phyloP scores from a whole-genome alignment of 2,888 invertebrate genomes.

The Rotaria macrura region DNA sequence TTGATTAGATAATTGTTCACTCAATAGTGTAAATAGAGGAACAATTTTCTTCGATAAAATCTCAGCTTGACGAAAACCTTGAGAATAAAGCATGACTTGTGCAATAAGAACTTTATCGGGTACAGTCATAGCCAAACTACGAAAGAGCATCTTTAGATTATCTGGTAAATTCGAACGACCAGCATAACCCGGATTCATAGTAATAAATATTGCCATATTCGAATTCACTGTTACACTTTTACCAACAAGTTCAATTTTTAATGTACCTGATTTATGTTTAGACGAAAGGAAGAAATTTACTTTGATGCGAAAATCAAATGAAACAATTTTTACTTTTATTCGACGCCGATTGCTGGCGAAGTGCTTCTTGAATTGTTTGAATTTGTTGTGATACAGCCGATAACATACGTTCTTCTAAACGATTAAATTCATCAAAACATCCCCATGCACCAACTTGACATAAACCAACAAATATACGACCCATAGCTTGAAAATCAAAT shows the following conservation, averaged over 20 bases:
- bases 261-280: constrained; percentile 42
- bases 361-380: constrained; percentile 84
- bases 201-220: constrained; percentile 99
- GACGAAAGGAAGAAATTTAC: background rate
- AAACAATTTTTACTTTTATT: background rate
- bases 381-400: constrained; percentile 98
- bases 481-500: constrained; percentile 99
- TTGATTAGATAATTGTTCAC: constrained; percentile 78
- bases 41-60: constrained; percentile 97
- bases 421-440: constrained; percentile 98
- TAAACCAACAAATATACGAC: constrained; percentile 92
- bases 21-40: constrained; percentile 78
- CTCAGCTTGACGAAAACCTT: constrained; percentile 94
- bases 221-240: constrained; percentile 90
- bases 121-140: constrained; percentile 95
- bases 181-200: constrained; percentile 99
- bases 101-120: constrained; percentile 96
- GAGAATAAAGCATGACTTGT: constrained; percentile 97
- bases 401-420: constrained; percentile 94
- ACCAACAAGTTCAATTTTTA: constrained; percentile 81
- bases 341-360: background rate
- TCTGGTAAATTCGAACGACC: constrained; percentile 96
- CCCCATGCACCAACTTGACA: constrained; percentile 96
- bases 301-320: background rate
- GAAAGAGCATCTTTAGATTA: constrained; percentile 95